A percentile compares a stretch with the other conserved stretches of the same genome.
phyloP scores from a whole-genome alignment of 2,888 invertebrate species.

The Melanargia galathea region DNA sequence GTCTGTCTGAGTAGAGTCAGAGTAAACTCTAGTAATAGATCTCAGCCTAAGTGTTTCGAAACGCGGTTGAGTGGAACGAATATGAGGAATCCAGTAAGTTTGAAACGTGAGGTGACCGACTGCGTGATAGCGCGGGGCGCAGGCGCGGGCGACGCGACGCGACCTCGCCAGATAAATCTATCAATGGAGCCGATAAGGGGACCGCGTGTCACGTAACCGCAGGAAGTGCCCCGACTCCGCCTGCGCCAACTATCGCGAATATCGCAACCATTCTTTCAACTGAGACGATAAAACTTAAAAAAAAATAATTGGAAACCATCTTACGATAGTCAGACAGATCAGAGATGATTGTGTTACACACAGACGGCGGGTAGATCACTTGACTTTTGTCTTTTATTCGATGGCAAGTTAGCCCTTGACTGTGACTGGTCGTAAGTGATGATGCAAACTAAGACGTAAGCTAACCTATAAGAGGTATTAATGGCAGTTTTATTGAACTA shows the following conservation, averaged over 20 bases:
- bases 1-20: too few relatives aligned
- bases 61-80: not conserved
- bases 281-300: not conserved
- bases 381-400: too few relatives aligned
- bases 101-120: constrained; percentile 35
- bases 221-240: constrained; percentile 70
- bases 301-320: not conserved
- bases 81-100: constrained; percentile 28
- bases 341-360: too few relatives aligned
- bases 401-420: too few relatives aligned
- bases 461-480: too few relatives aligned
- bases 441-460: too few relatives aligned
- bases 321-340: too few relatives aligned
- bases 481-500: too few relatives aligned
- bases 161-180: constrained; percentile 79
- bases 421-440: too few relatives aligned
- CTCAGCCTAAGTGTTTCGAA: not conserved
- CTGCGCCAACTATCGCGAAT: constrained; percentile 59
- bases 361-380: too few relatives aligned
- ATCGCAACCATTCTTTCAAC: constrained; percentile 40
- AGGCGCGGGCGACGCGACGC: constrained; percentile 46
- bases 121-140: constrained; percentile 35
- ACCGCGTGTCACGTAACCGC: constrained; percentile 68
- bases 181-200: constrained; percentile 79
- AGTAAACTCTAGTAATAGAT: too few relatives aligned